Evolutionary conservation across 2,797 vertebrate genomes (phyloP).

Genomic region (Echiichthys vipera): DNA sequence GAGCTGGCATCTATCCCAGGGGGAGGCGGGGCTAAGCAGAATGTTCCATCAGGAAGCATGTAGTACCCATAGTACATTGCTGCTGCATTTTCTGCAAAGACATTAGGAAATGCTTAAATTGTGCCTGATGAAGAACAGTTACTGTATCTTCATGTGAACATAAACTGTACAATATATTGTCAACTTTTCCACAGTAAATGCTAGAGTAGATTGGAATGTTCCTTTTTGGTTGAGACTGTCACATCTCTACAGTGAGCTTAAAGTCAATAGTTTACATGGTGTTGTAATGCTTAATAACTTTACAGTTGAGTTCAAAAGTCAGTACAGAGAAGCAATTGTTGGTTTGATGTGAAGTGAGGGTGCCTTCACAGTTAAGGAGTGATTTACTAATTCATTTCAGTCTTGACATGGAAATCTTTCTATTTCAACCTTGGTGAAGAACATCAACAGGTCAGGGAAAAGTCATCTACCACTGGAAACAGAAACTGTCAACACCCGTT

Average conservation of each 20-base stretch:
- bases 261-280: not conserved
- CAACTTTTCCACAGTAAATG: conserved; percentile 15
- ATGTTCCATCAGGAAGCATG: conserved; percentile 95
- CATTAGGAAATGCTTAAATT: conserved; percentile 13
- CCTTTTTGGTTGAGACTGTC: not conserved
- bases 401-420: conserved; percentile 11
- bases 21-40: conserved; percentile 94
- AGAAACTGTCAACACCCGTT: conserved; percentile 30
- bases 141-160: conserved; percentile 6
- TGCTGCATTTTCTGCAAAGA: conserved; percentile 82
- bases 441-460: conserved; percentile 39
- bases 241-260: not conserved
- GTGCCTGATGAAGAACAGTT: not conserved
- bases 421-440: conserved; percentile 36
- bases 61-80: conserved; percentile 98
- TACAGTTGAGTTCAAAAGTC: conserved; percentile 6
- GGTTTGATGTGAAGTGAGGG: conserved; percentile 6
- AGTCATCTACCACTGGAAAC: conserved; percentile 28
- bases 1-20: conserved; percentile 91
- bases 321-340: conserved; percentile 9
- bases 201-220: not conserved
- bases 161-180: conserved; percentile 2
- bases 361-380: not conserved
- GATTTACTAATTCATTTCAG: conserved; percentile 31
- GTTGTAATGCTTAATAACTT: not conserved